These are phyloP conservation scores for Clytia hemisphaerica DNA, from an alignment of 30 jellyfish, hydroid and myxozoan species.

Conservation along the genomic window DNA sequence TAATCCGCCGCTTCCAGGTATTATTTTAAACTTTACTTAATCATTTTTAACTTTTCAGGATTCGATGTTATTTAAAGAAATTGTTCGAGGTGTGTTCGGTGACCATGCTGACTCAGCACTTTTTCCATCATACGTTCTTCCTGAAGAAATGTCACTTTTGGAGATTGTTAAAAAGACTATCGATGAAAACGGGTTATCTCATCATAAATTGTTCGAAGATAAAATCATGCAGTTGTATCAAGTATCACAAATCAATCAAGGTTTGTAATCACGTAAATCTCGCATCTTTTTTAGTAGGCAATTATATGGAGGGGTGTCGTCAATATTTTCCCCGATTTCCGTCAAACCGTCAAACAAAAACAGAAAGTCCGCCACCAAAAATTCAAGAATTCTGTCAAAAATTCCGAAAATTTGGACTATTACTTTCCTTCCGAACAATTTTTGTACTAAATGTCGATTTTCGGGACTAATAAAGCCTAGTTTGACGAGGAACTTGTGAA, in stretches of 20 bases:
- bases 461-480: not conserved
- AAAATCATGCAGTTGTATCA: slow-evolving; percentile 58
- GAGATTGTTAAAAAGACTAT: slow-evolving; percentile 15
- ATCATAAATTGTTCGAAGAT: slow-evolving; percentile 50
- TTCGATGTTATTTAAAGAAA: slow-evolving; percentile 42
- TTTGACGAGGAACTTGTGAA: not conserved
- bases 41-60: slow-evolving; percentile 32
- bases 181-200: slow-evolving; percentile 48
- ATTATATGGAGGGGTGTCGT: too few species aligned
- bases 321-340: too few species aligned
- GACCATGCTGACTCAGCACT: slow-evolving; percentile 31
- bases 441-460: too few species aligned
- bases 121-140: slow-evolving; percentile 9
- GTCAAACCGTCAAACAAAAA: too few species aligned
- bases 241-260: slow-evolving; percentile 61
- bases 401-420: too few species aligned
- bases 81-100: slow-evolving; percentile 50
- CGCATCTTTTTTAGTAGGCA: too few species aligned
- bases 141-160: slow-evolving; percentile 52
- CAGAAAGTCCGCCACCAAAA: too few species aligned
- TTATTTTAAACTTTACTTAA: not conserved
- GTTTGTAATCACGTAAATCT: slow-evolving; percentile 19
- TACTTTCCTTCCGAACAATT: too few species aligned
- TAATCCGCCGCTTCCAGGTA: not conserved
- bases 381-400: too few species aligned